Percentiles rank a stretch among this genome's conserved stretches.
phyloP scores from a whole-genome alignment of 2,888 invertebrate species.

The Agrochola circellaris region DNA sequence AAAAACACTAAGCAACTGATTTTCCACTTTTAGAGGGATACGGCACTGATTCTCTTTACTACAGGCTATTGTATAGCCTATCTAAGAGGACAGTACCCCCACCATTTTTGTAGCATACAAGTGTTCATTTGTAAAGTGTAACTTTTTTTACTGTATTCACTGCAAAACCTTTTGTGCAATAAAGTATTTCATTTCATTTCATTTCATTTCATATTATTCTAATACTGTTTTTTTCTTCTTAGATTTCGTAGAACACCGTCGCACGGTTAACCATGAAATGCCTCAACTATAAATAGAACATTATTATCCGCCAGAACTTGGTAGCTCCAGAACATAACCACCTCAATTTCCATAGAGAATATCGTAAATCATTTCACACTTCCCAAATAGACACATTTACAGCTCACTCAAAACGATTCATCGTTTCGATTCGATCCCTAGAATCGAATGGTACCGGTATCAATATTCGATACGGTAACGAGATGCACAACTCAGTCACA shows the following conservation, averaged over 20 bases:
- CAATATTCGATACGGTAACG: constrained; percentile 61
- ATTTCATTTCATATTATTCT: too few relatives aligned
- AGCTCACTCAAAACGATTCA: constrained; percentile 59
- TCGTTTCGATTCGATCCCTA: constrained; percentile 60
- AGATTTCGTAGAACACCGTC: neutral
- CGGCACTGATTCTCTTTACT: too few relatives aligned
- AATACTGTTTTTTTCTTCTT: neutral
- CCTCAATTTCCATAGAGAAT: constrained; percentile 45
- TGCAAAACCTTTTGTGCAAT: too few relatives aligned
- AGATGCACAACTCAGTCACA: constrained; percentile 43
- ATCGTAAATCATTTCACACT: constrained; percentile 58
- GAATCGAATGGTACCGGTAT: constrained; percentile 46
- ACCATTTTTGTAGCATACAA: too few relatives aligned
- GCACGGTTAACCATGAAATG: neutral
- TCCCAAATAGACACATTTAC: constrained; percentile 61
- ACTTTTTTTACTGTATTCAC: too few relatives aligned
- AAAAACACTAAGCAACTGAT: too few relatives aligned
- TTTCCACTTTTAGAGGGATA: too few relatives aligned
- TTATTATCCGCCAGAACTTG: neutral
- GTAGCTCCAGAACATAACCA: constrained; percentile 18
- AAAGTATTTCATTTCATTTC: too few relatives aligned
- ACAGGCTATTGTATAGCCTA: too few relatives aligned
- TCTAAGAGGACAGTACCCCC: too few relatives aligned
- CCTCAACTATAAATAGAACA: neutral
- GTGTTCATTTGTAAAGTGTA: too few relatives aligned